Percentiles rank a stretch among this genome's conserved stretches.
phyloP scores from a whole-genome alignment of 2,797 vertebrate species.

The Danio tinwini region DNA sequence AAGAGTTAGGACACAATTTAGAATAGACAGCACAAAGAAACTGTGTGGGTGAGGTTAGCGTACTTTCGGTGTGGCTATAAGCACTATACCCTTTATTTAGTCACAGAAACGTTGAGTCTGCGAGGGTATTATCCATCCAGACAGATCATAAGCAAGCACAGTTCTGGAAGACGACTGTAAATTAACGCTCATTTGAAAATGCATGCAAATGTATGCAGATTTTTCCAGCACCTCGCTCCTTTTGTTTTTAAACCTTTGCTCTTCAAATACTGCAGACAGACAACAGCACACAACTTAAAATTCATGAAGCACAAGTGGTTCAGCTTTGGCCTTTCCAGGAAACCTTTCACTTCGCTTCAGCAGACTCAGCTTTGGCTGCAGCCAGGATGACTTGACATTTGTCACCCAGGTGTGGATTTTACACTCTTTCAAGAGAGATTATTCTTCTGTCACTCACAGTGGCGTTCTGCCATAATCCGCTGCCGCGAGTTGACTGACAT shows the following conservation, averaged over 20 bases:
- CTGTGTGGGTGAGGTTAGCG: slow-evolving; percentile 50
- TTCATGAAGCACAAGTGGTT: slow-evolving; percentile 79
- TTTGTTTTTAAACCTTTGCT: slow-evolving; percentile 73
- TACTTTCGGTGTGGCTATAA: slow-evolving; percentile 56
- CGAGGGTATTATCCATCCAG: slow-evolving; percentile 63
- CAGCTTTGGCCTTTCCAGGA: slow-evolving; percentile 72
- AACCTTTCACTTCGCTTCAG: slow-evolving; percentile 66
- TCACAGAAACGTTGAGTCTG: slow-evolving; percentile 60
- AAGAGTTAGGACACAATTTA: slow-evolving; percentile 53
- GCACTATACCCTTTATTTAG: slow-evolving; percentile 50
- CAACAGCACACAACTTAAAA: slow-evolving; percentile 80
- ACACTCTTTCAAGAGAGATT: slow-evolving; percentile 71
- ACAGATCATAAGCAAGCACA: slow-evolving; percentile 64
- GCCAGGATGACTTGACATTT: slow-evolving; percentile 67
- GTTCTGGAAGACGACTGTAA: slow-evolving; percentile 70
- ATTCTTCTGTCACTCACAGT: slow-evolving; percentile 64
- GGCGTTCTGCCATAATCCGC: slow-evolving; percentile 50
- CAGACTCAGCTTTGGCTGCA: slow-evolving; percentile 56
- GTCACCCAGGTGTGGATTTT: slow-evolving; percentile 69
- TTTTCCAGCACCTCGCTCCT: slow-evolving; percentile 71
- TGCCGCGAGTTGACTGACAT: slow-evolving; percentile 44
- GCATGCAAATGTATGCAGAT: slow-evolving; percentile 85
- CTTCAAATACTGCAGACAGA: slow-evolving; percentile 78
- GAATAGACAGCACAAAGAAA: slow-evolving; percentile 39
- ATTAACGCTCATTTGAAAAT: slow-evolving; percentile 76